A percentile compares a stretch with the other conserved stretches of the same genome.
These are phyloP conservation scores for Sericinus montela DNA, from an alignment of 2,888 invertebrate genomes.

Conservation along the genomic window DNA sequence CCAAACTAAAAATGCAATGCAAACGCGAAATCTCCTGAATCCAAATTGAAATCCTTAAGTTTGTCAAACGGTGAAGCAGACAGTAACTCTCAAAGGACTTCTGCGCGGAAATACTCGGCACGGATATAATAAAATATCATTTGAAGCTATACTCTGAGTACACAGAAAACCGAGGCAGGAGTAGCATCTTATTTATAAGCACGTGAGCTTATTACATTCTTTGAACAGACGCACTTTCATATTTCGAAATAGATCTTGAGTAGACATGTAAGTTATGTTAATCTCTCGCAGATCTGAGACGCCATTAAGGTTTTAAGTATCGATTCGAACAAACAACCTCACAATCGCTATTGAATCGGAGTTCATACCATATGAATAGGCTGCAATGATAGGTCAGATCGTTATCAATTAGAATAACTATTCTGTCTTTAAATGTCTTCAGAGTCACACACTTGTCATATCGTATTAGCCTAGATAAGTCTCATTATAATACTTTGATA, in stretches of 20 bases:
- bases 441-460: slow-evolving; percentile 11
- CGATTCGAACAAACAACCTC: background rate
- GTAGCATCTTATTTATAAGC: no score
- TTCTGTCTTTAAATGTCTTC: slow-evolving; percentile 13
- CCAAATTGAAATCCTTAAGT: slow-evolving; percentile 12
- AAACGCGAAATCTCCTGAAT: slow-evolving; percentile 1
- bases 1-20: slow-evolving; percentile 5
- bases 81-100: slow-evolving; percentile 14
- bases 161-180: background rate
- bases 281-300: background rate
- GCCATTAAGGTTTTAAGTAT: background rate
- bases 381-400: slow-evolving; percentile 5
- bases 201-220: no score
- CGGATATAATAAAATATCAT: slow-evolving; percentile 12
- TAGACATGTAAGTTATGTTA: no score
- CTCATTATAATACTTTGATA: no score
- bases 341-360: background rate
- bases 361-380: slow-evolving; percentile 5
- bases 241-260: no score
- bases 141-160: background rate
- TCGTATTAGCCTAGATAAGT: no score
- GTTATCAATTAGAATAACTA: slow-evolving; percentile 1
- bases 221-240: no score
- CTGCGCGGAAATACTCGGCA: background rate
- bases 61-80: slow-evolving; percentile 9